A percentile compares a stretch with the other conserved stretches of the same genome.
Evolutionary conservation across 2,113 vertebrate species (phyloP).

Genomic region (Eublepharis macularius): DNA sequence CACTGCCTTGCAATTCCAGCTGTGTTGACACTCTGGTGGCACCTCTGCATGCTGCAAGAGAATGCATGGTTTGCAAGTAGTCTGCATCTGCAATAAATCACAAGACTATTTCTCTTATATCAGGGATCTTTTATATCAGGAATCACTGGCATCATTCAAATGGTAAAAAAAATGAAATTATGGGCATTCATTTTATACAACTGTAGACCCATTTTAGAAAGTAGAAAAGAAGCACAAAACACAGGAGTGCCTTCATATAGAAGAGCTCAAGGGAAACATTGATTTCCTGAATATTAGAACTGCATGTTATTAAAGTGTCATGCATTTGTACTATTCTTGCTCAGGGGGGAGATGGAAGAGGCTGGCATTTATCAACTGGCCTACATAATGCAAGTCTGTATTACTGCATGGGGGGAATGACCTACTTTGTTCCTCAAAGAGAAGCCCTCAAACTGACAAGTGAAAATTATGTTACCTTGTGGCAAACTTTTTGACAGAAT

Average conservation of each 20-base stretch:
- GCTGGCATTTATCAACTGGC: constrained; percentile 63
- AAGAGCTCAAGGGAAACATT: constrained; percentile 38
- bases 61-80: neutral
- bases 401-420: constrained; percentile 52
- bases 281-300: constrained; percentile 52
- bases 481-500: constrained; percentile 8
- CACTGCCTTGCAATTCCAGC: too few species aligned
- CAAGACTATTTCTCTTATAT: neutral
- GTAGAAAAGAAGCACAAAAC: constrained; percentile 33
- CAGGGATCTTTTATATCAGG: neutral
- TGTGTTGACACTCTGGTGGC: too few species aligned
- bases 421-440: constrained; percentile 63
- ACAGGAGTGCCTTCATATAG: constrained; percentile 22
- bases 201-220: neutral
- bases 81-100: too few species aligned
- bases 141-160: neutral
- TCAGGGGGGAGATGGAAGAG: constrained; percentile 55
- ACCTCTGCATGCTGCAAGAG: neutral
- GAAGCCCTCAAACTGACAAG: constrained; percentile 44
- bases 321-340: constrained; percentile 37
- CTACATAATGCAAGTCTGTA: constrained; percentile 62
- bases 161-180: neutral
- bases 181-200: neutral
- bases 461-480: constrained; percentile 41
- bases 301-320: constrained; percentile 50